Conservation (phyloP, 37 sponge, comb jelly and placozoan species). For the Mnemiopsis leidyi region DNA sequence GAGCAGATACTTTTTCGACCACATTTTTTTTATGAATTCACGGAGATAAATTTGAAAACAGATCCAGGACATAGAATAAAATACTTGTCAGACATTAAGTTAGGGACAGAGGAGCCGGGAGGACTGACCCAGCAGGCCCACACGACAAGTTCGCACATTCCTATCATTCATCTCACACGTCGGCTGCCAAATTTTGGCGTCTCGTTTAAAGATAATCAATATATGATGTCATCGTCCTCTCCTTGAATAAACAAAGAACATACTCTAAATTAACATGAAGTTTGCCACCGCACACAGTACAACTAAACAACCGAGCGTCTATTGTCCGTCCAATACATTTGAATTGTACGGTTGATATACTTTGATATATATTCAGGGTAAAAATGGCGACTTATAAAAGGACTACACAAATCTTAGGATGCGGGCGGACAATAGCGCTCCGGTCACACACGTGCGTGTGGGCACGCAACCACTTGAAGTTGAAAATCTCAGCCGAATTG, state of each 20-base stretch:
- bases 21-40: too few relatives aligned
- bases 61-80: too few relatives aligned
- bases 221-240: not conserved
- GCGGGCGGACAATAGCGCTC: not conserved
- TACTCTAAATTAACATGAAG: not conserved
- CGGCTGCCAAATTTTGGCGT: not conserved
- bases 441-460: not conserved
- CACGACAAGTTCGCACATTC: not conserved
- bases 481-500: not conserved
- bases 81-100: too few relatives aligned
- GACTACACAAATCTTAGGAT: too few relatives aligned
- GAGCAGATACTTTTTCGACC: too few relatives aligned
- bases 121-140: too few relatives aligned
- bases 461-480: not conserved
- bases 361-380: too few relatives aligned
- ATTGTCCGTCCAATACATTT: too few relatives aligned
- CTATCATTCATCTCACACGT: not conserved
- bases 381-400: too few relatives aligned
- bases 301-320: not conserved
- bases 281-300: not conserved
- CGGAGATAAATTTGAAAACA: too few relatives aligned
- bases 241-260: not conserved
- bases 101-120: too few relatives aligned
- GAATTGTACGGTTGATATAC: too few relatives aligned
- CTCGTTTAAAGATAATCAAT: not conserved